Percentiles rank a stretch among this genome's conserved stretches.
Conservation (phyloP, 2,797 vertebrate species). For the Uromys caudimaculatus region DNA sequence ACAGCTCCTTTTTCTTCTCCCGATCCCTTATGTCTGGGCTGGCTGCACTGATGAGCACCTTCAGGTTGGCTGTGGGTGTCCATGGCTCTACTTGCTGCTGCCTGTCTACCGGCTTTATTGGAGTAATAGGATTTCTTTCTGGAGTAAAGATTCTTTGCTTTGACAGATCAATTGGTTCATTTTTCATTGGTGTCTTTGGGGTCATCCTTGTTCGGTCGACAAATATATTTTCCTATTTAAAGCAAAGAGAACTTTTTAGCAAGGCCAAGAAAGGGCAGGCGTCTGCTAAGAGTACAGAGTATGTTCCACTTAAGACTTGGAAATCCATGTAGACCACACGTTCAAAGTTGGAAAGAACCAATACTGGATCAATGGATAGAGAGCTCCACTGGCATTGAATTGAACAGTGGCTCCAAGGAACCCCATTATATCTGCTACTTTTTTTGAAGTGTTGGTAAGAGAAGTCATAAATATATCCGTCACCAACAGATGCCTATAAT, state of each 20-base stretch:
- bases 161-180: constrained; percentile 87
- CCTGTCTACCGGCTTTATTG: constrained; percentile 90
- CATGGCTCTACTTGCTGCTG: constrained; percentile 91
- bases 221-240: constrained; percentile 93
- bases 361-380: background rate
- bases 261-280: constrained; percentile 16
- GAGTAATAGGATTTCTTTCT: constrained; percentile 92
- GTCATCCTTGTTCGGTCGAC: constrained; percentile 89
- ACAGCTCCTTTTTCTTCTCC: constrained; percentile 96
- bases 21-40: constrained; percentile 95
- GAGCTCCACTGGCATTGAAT: background rate
- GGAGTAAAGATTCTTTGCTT: constrained; percentile 88
- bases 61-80: constrained; percentile 96
- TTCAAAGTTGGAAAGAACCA: background rate
- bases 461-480: background rate
- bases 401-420: background rate
- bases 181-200: constrained; percentile 91
- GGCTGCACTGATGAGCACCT: constrained; percentile 95
- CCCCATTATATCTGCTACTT: background rate
- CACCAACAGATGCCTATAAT: background rate
- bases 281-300: background rate
- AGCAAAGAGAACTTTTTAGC: constrained; percentile 76
- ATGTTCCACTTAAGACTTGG: background rate
- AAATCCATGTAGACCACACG: background rate
- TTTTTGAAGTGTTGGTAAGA: background rate